Evolutionary conservation across 2,113 vertebrate species (phyloP).

Genomic region (Turdus rufiventris): DNA sequence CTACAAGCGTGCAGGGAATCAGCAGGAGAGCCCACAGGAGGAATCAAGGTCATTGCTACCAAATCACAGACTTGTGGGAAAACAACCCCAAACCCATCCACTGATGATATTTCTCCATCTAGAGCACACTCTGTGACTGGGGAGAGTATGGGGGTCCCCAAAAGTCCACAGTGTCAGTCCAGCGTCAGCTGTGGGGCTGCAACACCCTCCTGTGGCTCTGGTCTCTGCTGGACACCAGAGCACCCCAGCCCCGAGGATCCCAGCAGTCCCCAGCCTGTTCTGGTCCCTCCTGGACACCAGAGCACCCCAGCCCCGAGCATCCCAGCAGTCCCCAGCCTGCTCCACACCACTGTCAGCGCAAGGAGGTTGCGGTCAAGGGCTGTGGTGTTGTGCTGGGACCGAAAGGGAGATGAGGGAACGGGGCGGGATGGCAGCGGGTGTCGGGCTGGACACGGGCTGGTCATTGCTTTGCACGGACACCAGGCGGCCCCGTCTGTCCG

Average conservation of each 20-base stretch:
- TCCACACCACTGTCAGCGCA: rapidly evolving
- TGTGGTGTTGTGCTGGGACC: neutral
- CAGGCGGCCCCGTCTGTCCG: neutral
- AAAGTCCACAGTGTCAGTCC: neutral
- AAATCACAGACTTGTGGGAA: neutral
- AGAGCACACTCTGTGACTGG: neutral
- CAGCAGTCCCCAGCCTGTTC: neutral
- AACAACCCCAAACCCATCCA: rapidly evolving
- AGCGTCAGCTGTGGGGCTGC: too few relatives aligned
- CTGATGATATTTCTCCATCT: neutral
- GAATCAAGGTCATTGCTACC: neutral
- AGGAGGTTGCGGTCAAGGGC: rapidly evolving
- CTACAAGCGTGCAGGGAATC: neutral
- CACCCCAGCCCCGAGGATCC: neutral
- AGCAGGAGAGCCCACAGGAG: rapidly evolving
- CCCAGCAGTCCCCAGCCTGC: neutral
- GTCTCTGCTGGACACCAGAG: rapidly evolving
- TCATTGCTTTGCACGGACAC: neutral
- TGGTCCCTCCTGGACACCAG: rapidly evolving
- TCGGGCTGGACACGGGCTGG: neutral
- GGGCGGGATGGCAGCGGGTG: rapidly evolving
- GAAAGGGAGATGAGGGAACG: rapidly evolving
- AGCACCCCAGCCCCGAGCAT: neutral
- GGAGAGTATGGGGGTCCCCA: rapidly evolving
- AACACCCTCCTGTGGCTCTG: neutral